phyloP scores from a whole-genome alignment of 2,797 vertebrate genomes.

The Lithobates sylvaticus region DNA sequence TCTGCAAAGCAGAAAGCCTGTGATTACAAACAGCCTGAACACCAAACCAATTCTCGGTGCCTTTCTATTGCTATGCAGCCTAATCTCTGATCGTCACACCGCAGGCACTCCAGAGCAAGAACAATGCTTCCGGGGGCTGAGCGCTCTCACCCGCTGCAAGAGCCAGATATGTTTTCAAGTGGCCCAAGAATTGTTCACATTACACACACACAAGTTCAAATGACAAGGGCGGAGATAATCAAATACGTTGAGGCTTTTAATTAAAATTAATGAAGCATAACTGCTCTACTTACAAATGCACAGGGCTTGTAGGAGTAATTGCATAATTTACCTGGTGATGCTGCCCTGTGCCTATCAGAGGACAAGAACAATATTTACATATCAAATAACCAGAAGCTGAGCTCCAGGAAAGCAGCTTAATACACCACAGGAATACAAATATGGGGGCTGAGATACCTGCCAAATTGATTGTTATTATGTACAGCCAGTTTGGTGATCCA shows the following conservation, averaged over 20 bases:
- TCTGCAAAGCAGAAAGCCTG: background rate
- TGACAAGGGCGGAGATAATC: background rate
- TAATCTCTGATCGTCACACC: constrained; percentile 11
- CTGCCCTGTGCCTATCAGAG: background rate
- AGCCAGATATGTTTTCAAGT: background rate
- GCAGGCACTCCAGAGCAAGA: background rate
- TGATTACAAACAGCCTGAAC: constrained; percentile 3
- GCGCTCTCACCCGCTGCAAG: background rate
- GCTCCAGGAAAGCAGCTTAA: too few relatives aligned
- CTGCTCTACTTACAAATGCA: constrained; percentile 12
- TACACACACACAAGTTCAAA: constrained; percentile 1
- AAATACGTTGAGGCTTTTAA: constrained; percentile 16
- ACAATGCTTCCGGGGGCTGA: background rate
- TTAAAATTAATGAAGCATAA: constrained; percentile 39
- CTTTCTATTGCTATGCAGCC: background rate
- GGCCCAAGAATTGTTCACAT: background rate
- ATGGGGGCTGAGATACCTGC: too few relatives aligned
- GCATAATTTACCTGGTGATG: constrained; percentile 27
- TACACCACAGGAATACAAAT: too few relatives aligned
- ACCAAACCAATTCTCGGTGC: background rate
- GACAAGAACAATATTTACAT: too few relatives aligned
- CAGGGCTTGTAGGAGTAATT: background rate
- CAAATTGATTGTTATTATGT: too few relatives aligned
- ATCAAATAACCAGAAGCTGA: too few relatives aligned
- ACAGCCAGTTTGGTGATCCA: too few relatives aligned